Base-by-base conservation (phyloP, 1,140 invertebrate genomes). In the Drosophila bipectinata region DNA sequence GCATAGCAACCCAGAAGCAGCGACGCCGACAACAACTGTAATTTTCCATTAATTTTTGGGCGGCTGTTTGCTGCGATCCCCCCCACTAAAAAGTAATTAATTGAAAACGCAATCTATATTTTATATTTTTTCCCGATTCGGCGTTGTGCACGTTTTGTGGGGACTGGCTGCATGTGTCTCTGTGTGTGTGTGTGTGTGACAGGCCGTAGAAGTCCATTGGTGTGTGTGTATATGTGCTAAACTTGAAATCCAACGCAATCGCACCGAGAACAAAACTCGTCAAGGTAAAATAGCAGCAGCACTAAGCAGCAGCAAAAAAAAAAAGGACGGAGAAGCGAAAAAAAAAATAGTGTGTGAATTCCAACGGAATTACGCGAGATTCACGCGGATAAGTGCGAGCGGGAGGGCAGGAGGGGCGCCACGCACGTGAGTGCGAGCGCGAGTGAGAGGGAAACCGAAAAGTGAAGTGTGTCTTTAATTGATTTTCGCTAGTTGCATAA, bases 301-400 rank as follows among this genome's bases (percentile, higher is more conserved):
- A 63, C 9, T 2, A 37, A 10, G 10, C 3, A 37, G 34, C 10
- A 37, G 12, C 8, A 67, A 74, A 84, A 79, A 83, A 74, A 44
- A 44, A 15, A 6, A 15, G 7, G 15, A 47, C 6, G 10, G 18
- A 18, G 8, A 24, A 14, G 6, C 8, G 7, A 62, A 61, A 54
- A 56, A 58, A 62, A 44, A 55, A 47, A 58, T n/a, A n/a, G 72
- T 79, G 75, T 75, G 69, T 88, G 78, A 75, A 87, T 87, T 76
- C 79, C 75, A 82, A 88, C 64, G 45, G 74, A 88, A 76, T 85
- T 85, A 85, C 78, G 82, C 82, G 82, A 85, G 83, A 64, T 45
- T 59, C 63, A 72, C 49, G 64, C 39, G 58, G 56, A 68, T 5
- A n/a, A 18, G 14, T 44, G 41, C 41, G 41, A 18, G 14, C 10